Conservation (phyloP, 2,888 invertebrate species). For the Polietes domitor region DNA sequence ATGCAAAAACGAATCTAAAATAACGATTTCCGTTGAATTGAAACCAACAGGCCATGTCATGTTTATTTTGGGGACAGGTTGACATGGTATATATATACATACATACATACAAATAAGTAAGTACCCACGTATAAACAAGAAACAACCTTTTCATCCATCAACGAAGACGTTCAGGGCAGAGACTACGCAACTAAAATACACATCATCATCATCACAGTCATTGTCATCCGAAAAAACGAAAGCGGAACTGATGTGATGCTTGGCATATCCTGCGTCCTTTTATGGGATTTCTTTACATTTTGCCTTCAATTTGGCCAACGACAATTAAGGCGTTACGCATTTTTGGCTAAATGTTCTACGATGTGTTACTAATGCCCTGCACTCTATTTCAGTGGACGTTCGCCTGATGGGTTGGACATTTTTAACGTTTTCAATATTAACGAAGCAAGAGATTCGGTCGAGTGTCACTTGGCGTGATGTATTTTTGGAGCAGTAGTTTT, state of each 20-base stretch:
- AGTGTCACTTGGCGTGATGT: background rate
- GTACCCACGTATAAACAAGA: background rate
- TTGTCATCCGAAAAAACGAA: background rate
- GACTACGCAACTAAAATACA: background rate
- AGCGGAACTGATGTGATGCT: background rate
- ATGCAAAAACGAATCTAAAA: background rate
- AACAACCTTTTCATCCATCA: background rate
- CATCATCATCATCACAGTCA: background rate
- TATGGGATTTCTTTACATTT: background rate
- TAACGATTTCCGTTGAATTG: background rate
- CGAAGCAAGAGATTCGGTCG: background rate
- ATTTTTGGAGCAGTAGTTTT: too few species aligned
- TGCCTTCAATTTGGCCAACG: conserved; percentile 4
- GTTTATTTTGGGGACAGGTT: background rate
- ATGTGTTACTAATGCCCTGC: conserved; percentile 61
- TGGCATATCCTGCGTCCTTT: background rate
- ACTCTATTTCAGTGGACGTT: conserved; percentile 21
- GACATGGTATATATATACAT: too few species aligned
- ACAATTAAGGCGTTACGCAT: conserved; percentile 57
- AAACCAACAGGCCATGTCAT: background rate
- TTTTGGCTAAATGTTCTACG: conserved; percentile 41
- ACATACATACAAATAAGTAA: too few species aligned
- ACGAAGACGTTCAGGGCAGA: background rate
- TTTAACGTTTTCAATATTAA: conserved; percentile 18
- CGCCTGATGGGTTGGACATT: conserved; percentile 14